A percentile compares a stretch with the other conserved stretches of the same genome.
Conservation (phyloP, 1,140 invertebrate species). For the Psix sp. region DNA sequence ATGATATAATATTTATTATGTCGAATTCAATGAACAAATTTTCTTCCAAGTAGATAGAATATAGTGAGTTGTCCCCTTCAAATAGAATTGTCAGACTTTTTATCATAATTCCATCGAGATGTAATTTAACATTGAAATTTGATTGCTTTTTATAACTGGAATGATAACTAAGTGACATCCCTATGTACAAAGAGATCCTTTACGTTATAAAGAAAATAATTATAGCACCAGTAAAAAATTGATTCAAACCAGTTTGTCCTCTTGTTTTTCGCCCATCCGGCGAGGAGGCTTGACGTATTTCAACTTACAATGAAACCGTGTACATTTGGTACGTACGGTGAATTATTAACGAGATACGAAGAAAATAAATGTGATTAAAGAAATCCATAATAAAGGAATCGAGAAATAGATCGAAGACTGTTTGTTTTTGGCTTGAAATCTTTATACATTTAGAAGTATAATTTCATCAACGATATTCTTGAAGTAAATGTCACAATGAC, state of each 20-base stretch:
- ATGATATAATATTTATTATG: conserved; percentile 3
- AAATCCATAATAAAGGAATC: conserved; percentile 33
- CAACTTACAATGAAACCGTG: conserved; percentile 32
- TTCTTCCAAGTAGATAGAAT: conserved; percentile 27
- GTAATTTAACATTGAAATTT: conserved; percentile 39
- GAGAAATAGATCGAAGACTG: conserved; percentile 19
- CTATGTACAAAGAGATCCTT: conserved; percentile 49
- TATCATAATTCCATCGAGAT: conserved; percentile 27
- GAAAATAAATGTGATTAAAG: conserved; percentile 43
- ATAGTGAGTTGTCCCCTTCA: conserved; percentile 34
- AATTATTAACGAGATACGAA: conserved; percentile 33
- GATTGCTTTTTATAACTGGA: conserved; percentile 48
- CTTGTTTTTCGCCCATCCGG: conserved; percentile 14
- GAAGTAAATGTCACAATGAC: too few relatives aligned
- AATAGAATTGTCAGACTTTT: conserved; percentile 41
- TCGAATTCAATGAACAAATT: conserved; percentile 9
- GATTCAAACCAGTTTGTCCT: conserved; percentile 48
- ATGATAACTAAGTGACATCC: conserved; percentile 47
- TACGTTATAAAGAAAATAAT: conserved; percentile 49
- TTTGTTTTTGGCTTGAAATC: conserved; percentile 3
- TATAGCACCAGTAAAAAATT: conserved; percentile 47
- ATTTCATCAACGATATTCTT: conserved; percentile 23
- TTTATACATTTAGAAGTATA: conserved; percentile 19
- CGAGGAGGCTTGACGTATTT: conserved; percentile 38
- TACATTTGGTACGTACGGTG: conserved; percentile 25